Percentiles rank a stretch among this genome's conserved stretches.
phyloP scores from a whole-genome alignment of 2,113 vertebrate species.

The Pimephales promelas region DNA sequence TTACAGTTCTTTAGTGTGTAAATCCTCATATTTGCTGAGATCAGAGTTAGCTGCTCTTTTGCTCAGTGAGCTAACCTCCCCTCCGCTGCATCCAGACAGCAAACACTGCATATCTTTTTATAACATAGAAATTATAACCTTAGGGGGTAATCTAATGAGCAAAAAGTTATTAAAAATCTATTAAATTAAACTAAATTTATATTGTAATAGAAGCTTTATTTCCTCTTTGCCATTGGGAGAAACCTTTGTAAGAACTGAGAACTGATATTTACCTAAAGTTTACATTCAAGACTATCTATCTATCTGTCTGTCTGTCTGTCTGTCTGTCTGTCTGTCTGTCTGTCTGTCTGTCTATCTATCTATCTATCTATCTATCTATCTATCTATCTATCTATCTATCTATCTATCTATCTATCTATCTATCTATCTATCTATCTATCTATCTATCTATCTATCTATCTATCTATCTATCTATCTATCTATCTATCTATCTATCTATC shows the following conservation, averaged over 20 bases:
- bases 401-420: not conserved
- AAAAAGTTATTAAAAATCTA: slow-evolving; percentile 12
- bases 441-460: not conserved
- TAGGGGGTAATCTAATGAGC: not conserved
- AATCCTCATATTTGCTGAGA: slow-evolving; percentile 39
- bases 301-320: not conserved
- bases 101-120: slow-evolving; percentile 28
- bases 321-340: not conserved
- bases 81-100: slow-evolving; percentile 10
- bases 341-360: not conserved
- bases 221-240: not conserved
- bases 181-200: too few species aligned
- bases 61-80: slow-evolving; percentile 15
- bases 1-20: not conserved
- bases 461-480: not conserved
- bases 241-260: not conserved
- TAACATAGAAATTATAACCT: not conserved
- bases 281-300: too few species aligned
- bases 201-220: not conserved
- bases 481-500: not conserved
- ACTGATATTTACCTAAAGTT: not conserved
- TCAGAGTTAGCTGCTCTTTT: slow-evolving; percentile 6
- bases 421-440: not conserved
- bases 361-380: not conserved
- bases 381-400: not conserved